These are phyloP conservation scores for Brachionus rotundiformis DNA, from an alignment of 1,140 invertebrate species.

Conservation along the genomic window DNA sequence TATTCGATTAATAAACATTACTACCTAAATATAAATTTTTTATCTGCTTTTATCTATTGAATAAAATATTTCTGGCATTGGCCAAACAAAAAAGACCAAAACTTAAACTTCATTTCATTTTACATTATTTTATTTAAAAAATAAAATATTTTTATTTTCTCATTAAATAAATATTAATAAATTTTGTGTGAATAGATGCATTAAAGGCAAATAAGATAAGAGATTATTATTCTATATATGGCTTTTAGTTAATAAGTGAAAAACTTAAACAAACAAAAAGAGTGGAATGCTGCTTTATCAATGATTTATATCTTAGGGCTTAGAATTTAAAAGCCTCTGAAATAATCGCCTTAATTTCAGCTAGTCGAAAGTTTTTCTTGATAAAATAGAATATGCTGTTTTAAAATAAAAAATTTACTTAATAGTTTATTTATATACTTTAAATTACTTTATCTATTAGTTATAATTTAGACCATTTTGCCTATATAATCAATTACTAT, in stretches of 20 bases:
- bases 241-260: conserved; percentile 38
- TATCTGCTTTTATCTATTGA: not conserved
- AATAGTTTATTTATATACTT: conserved; percentile 7
- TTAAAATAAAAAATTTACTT: conserved; percentile 12
- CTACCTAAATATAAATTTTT: not conserved
- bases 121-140: not conserved
- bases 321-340: not conserved
- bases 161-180: not conserved
- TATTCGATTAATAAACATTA: conserved; percentile 18
- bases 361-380: not conserved
- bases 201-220: conserved; percentile 1
- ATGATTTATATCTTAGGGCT: conserved; percentile 39
- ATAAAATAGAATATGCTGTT: not conserved
- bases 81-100: not conserved
- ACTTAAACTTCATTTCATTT: too few relatives aligned
- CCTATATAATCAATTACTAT: not conserved
- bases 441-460: conserved; percentile 26
- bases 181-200: not conserved
- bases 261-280: conserved; percentile 15
- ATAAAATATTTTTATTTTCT: not conserved
- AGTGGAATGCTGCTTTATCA: conserved; percentile 34
- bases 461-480: not conserved
- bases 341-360: conserved; percentile 13
- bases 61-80: not conserved
- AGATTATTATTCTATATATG: conserved; percentile 36